phyloP scores from a whole-genome alignment of 2,888 invertebrate species.

The Tridacna gigas region DNA sequence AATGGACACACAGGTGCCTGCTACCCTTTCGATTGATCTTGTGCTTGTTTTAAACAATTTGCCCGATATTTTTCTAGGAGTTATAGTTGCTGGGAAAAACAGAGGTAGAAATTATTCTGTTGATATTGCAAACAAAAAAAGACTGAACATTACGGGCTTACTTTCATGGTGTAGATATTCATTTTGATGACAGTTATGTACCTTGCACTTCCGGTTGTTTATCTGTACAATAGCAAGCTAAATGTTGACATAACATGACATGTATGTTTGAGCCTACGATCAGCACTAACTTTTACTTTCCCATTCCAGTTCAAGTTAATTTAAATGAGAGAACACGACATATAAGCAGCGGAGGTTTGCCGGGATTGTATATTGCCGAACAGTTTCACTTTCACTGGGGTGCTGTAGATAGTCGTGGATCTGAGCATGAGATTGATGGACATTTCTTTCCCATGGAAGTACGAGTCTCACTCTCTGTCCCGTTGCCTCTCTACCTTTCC shows the following conservation, averaged over 20 bases:
- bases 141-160: no score
- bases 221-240: not conserved
- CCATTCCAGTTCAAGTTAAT: conserved; percentile 62
- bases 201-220: conserved; percentile 3
- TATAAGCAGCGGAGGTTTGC: conserved; percentile 70
- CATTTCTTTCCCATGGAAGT: conserved; percentile 77
- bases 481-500: not conserved
- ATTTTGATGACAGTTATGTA: no score
- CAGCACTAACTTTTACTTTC: not conserved
- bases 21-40: no score
- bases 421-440: conserved; percentile 77
- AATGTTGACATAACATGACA: not conserved
- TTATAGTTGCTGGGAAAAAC: no score
- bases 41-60: no score
- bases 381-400: conserved; percentile 82
- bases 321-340: conserved; percentile 43
- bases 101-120: no score
- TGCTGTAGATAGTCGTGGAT: conserved; percentile 68
- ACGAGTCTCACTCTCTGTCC: not conserved
- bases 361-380: conserved; percentile 69
- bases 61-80: no score
- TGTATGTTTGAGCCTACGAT: not conserved
- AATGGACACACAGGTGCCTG: conserved; percentile 74
- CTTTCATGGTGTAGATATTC: no score
- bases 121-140: no score